Percentiles rank a stretch among this genome's conserved stretches.
Evolutionary conservation across 2,797 vertebrate species (phyloP).

Genomic region (Sebastes trivittatus): DNA sequence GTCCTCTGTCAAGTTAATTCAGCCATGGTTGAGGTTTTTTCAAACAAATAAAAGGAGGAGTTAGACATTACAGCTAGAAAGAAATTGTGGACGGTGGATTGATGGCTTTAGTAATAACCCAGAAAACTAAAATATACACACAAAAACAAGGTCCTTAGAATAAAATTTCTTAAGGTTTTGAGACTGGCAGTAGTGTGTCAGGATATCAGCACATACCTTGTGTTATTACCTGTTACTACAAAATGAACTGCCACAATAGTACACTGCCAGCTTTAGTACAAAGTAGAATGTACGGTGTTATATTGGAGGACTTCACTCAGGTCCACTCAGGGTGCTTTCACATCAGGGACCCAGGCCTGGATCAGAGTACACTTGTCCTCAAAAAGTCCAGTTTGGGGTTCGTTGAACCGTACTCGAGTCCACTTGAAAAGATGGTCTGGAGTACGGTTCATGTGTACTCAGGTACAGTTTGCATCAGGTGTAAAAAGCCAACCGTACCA

Average conservation of each 20-base stretch:
- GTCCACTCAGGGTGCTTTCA: too few relatives aligned
- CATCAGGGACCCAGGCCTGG: too few relatives aligned
- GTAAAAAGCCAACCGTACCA: too few relatives aligned
- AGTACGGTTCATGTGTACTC: too few relatives aligned
- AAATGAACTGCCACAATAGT: neutral
- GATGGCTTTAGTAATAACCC: neutral
- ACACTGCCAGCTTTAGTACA: neutral
- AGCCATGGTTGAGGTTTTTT: neutral
- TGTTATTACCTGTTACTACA: neutral
- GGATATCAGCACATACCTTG: neutral
- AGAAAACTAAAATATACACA: neutral
- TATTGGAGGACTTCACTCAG: too few relatives aligned
- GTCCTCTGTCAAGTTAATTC: neutral
- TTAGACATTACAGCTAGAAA: neutral
- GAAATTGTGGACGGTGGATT: neutral
- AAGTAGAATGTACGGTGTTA: too few relatives aligned
- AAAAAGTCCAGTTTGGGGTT: too few relatives aligned
- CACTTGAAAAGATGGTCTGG: too few relatives aligned
- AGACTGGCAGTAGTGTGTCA: neutral
- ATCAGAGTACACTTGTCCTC: too few relatives aligned
- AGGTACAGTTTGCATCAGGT: too few relatives aligned
- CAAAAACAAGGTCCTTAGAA: neutral
- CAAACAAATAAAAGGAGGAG: neutral
- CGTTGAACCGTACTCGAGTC: too few relatives aligned
- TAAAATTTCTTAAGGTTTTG: neutral